phyloP scores from a whole-genome alignment of 2,888 invertebrate species.

The Coelopa pilipes region DNA sequence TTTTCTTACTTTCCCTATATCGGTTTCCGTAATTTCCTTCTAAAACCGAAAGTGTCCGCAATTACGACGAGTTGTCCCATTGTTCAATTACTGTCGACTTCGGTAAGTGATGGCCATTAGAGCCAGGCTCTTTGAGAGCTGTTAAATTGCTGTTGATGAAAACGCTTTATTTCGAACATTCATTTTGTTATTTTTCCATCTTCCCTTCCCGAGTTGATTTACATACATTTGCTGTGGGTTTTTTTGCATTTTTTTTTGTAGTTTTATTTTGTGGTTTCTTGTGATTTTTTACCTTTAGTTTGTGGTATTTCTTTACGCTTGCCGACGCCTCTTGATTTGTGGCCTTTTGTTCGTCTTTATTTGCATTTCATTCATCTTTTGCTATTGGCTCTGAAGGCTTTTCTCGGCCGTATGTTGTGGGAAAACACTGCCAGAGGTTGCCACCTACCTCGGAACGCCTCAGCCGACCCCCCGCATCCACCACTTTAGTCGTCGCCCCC shows the following conservation, averaged over 20 bases:
- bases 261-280: too few relatives aligned
- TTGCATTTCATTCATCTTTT: neutral
- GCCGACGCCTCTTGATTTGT: neutral
- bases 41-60: conserved; percentile 9
- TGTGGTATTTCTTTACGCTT: neutral
- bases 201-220: too few relatives aligned
- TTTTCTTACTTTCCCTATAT: too few relatives aligned
- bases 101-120: too few relatives aligned
- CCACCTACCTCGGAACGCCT: too few relatives aligned
- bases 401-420: too few relatives aligned
- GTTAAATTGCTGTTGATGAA: conserved; percentile 5
- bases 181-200: too few relatives aligned
- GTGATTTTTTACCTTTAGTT: neutral
- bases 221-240: too few relatives aligned
- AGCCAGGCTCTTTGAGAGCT: neutral
- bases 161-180: neutral
- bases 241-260: too few relatives aligned
- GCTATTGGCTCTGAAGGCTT: neutral
- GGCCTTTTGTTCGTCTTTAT: neutral
- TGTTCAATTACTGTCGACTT: too few relatives aligned
- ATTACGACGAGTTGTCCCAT: neutral
- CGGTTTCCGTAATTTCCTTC: neutral
- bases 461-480: too few relatives aligned
- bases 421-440: too few relatives aligned
- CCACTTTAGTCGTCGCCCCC: neutral